These are phyloP conservation scores for Cosmorhoe ocellata DNA, from an alignment of 2,888 invertebrate genomes.

Conservation along the genomic window DNA sequence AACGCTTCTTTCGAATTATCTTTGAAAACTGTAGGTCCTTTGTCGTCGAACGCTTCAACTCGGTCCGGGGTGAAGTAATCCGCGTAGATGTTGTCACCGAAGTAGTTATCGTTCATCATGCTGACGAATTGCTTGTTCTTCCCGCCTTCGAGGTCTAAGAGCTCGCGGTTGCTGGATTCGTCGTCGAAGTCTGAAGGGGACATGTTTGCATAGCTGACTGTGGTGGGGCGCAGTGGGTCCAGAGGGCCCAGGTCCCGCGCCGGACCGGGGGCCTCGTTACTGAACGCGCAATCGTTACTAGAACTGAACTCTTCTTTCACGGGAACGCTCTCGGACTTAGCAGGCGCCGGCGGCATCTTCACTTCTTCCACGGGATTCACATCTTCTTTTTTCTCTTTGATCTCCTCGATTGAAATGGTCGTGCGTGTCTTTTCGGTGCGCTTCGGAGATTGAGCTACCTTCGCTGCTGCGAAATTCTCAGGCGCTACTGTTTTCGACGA, in stretches of 20 bases:
- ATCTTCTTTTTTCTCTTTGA: slow-evolving; percentile 50
- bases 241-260: slow-evolving; percentile 43
- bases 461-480: slow-evolving; percentile 54
- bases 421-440: slow-evolving; percentile 40
- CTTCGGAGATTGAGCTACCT: slow-evolving; percentile 11
- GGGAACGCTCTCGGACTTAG: slow-evolving; percentile 45
- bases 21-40: slow-evolving; percentile 55
- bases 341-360: slow-evolving; percentile 41
- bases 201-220: slow-evolving; percentile 68
- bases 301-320: slow-evolving; percentile 71
- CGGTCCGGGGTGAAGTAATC: slow-evolving; percentile 75
- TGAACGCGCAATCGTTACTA: slow-evolving; percentile 48
- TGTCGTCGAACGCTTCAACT: slow-evolving; percentile 66
- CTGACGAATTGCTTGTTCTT: slow-evolving; percentile 75
- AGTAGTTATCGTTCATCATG: slow-evolving; percentile 77
- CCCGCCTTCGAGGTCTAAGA: slow-evolving; percentile 66
- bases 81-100: slow-evolving; percentile 75
- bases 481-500: slow-evolving; percentile 56
- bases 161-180: slow-evolving; percentile 66
- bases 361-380: slow-evolving; percentile 60
- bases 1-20: slow-evolving; percentile 43
- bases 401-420: slow-evolving; percentile 61
- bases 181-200: slow-evolving; percentile 64
- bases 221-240: slow-evolving; percentile 68
- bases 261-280: slow-evolving; percentile 43